Conservation (phyloP, 2,113 vertebrate genomes). For the Meriones unguiculatus region DNA sequence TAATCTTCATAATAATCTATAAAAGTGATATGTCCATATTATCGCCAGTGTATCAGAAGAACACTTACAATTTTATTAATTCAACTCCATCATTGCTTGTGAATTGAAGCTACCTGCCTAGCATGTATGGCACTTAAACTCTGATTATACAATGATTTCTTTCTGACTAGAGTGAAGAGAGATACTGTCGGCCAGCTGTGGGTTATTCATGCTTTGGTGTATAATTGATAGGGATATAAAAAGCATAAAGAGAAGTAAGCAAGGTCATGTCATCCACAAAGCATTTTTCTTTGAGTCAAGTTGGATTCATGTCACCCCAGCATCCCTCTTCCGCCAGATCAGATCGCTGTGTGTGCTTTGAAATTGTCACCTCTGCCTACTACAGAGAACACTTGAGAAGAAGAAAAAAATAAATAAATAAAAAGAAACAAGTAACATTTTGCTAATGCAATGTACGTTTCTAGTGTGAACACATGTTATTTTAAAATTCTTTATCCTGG, state of each 20-base stretch:
- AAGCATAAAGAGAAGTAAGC: background rate
- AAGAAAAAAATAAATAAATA: background rate
- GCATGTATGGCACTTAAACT: background rate
- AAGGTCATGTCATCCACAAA: background rate
- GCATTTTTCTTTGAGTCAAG: background rate
- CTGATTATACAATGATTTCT: background rate
- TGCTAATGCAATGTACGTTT: slow-evolving; percentile 60
- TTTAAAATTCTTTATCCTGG: slow-evolving; percentile 68
- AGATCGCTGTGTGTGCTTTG: background rate
- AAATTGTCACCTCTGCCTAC: slow-evolving; percentile 7
- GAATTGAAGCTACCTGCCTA: background rate
- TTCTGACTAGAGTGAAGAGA: background rate
- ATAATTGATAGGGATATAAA: background rate
- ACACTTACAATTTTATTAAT: background rate
- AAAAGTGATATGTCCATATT: background rate
- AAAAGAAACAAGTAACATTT: background rate
- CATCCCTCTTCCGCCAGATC: background rate
- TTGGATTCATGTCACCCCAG: background rate
- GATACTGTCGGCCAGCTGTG: background rate
- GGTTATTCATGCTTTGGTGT: background rate
- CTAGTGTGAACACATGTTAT: slow-evolving; percentile 63
- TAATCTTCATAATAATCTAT: background rate
- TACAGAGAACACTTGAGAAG: slow-evolving; percentile 8
- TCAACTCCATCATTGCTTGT: background rate
- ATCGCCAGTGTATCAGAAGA: background rate